phyloP scores from a whole-genome alignment of 2,113 vertebrate species.

The Hymenochirus boettgeri region DNA sequence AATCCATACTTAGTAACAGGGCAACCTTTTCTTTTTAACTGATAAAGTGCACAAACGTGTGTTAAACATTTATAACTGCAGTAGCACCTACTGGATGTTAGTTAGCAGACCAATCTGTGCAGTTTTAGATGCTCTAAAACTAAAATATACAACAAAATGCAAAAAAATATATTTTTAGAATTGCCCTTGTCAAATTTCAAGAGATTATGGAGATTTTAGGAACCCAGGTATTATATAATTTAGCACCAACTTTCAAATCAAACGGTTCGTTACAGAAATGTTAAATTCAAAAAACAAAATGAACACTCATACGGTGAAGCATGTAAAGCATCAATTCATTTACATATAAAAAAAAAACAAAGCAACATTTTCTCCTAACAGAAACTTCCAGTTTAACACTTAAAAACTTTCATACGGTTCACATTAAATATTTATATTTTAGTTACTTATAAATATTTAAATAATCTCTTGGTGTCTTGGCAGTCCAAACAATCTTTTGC shows the following conservation, averaged over 20 bases:
- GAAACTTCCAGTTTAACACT: slow-evolving; percentile 54
- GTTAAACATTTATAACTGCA: too few species aligned
- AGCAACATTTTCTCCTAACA: slow-evolving; percentile 53
- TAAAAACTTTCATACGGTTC: slow-evolving; percentile 51
- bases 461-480: slow-evolving; percentile 56
- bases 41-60: too few species aligned
- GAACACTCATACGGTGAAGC: not conserved
- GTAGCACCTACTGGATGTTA: slow-evolving; percentile 16
- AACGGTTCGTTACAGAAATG: too few species aligned
- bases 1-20: too few species aligned
- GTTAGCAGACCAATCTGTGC: not conserved
- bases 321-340: slow-evolving; percentile 45
- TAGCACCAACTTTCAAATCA: not conserved
- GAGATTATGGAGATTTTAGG: not conserved
- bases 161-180: not conserved
- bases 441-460: slow-evolving; percentile 59
- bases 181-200: not conserved
- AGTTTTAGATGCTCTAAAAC: not conserved
- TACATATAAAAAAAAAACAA: slow-evolving; percentile 55
- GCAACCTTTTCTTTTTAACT: too few species aligned
- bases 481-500: slow-evolving; percentile 50
- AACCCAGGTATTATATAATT: not conserved
- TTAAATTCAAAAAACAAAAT: not conserved
- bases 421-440: slow-evolving; percentile 52
- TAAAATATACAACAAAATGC: not conserved